Evolutionary conservation across 1,140 invertebrate species (phyloP).

Genomic region (Rhyacophila brunnea): DNA sequence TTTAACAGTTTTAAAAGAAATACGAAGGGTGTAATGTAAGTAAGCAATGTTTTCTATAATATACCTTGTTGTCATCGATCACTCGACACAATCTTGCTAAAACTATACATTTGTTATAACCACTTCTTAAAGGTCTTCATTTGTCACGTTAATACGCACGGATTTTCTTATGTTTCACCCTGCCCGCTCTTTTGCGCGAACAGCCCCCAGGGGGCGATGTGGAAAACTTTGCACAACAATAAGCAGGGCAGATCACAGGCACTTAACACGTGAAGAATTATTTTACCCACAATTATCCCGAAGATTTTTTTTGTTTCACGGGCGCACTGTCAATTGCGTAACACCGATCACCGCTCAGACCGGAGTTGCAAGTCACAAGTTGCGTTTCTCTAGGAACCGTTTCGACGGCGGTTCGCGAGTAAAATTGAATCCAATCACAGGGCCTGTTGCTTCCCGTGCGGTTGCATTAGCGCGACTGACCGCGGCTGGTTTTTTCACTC

Average conservation of each 20-base stretch:
- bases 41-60: too few relatives aligned
- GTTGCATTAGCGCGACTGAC: slow-evolving; percentile 21
- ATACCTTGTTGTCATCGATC: slow-evolving; percentile 25
- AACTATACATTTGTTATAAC: slow-evolving; percentile 15
- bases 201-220: too few relatives aligned
- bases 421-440: background rate
- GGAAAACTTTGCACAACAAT: too few relatives aligned
- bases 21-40: too few relatives aligned
- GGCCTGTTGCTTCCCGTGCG: slow-evolving; percentile 8
- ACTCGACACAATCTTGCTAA: slow-evolving; percentile 7
- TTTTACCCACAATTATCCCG: background rate
- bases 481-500: background rate
- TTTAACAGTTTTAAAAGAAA: too few relatives aligned
- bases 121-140: slow-evolving; percentile 13
- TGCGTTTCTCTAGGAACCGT: background rate
- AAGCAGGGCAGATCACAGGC: background rate
- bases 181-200: background rate
- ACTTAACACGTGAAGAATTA: background rate
- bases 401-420: background rate
- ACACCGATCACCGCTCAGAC: background rate
- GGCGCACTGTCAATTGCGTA: background rate
- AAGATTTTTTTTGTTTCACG: background rate
- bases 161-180: background rate
- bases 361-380: background rate
- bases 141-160: slow-evolving; percentile 22